These are phyloP conservation scores for Ascidia mentula DNA, from an alignment of 23 tunicate genomes.

Conservation along the genomic window DNA sequence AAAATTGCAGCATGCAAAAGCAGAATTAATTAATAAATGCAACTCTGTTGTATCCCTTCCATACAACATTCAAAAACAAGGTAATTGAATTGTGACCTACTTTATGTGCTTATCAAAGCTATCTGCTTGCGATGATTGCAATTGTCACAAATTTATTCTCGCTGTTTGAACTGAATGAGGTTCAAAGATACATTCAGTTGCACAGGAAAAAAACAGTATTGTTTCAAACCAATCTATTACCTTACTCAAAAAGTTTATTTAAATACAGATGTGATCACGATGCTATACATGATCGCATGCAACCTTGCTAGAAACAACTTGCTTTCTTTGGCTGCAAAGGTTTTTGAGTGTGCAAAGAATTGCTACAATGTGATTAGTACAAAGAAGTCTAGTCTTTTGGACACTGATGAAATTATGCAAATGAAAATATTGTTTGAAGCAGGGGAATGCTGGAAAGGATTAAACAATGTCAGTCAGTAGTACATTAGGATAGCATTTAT, in stretches of 20 bases:
- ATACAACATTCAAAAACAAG: not conserved
- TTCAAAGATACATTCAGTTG: not conserved
- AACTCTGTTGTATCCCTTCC: not conserved
- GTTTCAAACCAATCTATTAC: no score
- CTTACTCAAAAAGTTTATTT: not conserved
- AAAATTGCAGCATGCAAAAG: not conserved
- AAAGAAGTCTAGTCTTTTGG: not conserved
- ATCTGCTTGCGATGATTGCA: no score
- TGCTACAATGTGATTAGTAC: not conserved
- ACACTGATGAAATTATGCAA: slow-evolving; percentile 4
- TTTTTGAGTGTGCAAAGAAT: not conserved
- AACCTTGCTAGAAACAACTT: slow-evolving; percentile 20
- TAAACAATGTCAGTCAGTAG: not conserved
- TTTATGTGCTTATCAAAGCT: not conserved
- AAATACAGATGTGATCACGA: slow-evolving; percentile 23
- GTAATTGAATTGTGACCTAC: not conserved
- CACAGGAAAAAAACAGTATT: not conserved
- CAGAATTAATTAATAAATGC: not conserved
- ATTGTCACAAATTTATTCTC: not conserved
- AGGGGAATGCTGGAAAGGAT: not conserved
- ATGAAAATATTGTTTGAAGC: slow-evolving; percentile 18
- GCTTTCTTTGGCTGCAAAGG: not conserved
- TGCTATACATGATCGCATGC: slow-evolving; percentile 44
- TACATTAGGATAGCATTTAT: no score
- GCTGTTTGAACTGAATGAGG: not conserved